Evolutionary conservation across 2,113 vertebrate genomes (phyloP), one percentile per base, ranked within the genome.

Genomic region (Abramis brama): DNA sequence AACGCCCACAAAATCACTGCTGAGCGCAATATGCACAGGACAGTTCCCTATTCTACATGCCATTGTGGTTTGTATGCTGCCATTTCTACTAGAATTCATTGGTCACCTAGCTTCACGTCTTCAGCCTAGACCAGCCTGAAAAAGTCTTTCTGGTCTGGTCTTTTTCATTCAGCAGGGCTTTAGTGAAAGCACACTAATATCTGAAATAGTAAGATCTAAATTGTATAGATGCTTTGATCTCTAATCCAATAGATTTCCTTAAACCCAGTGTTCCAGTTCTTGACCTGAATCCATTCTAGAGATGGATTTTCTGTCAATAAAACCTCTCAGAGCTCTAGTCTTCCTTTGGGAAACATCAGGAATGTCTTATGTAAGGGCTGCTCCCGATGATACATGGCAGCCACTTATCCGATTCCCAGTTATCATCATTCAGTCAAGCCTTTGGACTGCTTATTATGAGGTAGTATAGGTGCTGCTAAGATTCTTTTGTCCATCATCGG

Each of bases 201-300:
- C n/a, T 75, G 73, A 50, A 75, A 27, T 64, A 13, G n/a, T 27
- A 64, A 64, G 60, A 64, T 27, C 11, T 27, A 64, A 62, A 62
- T 62, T 62, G 10, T 25, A 13, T 21, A 57, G 17, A 33, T 60
- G 50, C 2, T 60, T 30, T 21, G 33, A 33, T 21, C 47, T 55
- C 11, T 57, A 77, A 66, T 59, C 30, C 30, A 79, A 13, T 15
- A 79, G 76, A 80, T 30, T 21, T 85, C 39, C 5, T 19, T 50
- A n/a, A 79, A 74, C n/a, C 21, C 25, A 30, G 39, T 74, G 71
- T 64, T 91, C 85, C 85, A 75, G 59, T 86, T 60, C 15, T 39
- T 84, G 87, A 91, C 90, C 90, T 85, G 83, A 87, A 88, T 89
- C 0, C 88, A 89, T 90, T 89, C 87, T 66, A 55, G 75, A 79